Percentiles rank a stretch among this genome's conserved stretches.
These are phyloP conservation scores for Anguilla anguilla DNA, from an alignment of 2,797 vertebrate species.

Conservation along the genomic window DNA sequence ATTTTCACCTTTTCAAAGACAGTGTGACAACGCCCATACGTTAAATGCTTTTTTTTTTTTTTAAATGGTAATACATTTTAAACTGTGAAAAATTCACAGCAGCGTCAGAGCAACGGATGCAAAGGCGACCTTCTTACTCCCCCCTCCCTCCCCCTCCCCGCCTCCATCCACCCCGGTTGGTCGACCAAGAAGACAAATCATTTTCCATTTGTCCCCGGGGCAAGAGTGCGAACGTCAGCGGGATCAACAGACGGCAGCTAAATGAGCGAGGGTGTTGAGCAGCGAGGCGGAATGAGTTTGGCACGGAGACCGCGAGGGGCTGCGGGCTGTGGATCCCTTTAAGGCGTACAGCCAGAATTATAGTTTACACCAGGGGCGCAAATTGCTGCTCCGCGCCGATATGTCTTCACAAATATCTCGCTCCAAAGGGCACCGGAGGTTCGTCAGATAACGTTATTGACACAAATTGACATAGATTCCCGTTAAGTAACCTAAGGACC, in stretches of 20 bases:
- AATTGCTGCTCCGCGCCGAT: slow-evolving; percentile 15
- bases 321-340: not conserved
- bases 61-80: no score
- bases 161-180: no score
- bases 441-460: slow-evolving; percentile 27
- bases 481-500: slow-evolving; percentile 1
- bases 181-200: not conserved
- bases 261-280: not conserved
- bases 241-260: not conserved
- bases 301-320: not conserved
- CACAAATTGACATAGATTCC: not conserved
- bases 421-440: slow-evolving; percentile 32
- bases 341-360: not conserved
- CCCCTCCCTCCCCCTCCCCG: no score
- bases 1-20: not conserved
- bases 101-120: not conserved
- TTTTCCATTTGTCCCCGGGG: not conserved
- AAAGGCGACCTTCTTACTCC: not conserved
- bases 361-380: slow-evolving; percentile 18
- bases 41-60: not conserved
- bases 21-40: not conserved
- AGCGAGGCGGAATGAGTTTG: not conserved
- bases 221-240: not conserved
- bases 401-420: slow-evolving; percentile 16
- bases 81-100: no score